Conservation (phyloP, 2,113 vertebrate genomes). For the Carettochelys insculpta region DNA sequence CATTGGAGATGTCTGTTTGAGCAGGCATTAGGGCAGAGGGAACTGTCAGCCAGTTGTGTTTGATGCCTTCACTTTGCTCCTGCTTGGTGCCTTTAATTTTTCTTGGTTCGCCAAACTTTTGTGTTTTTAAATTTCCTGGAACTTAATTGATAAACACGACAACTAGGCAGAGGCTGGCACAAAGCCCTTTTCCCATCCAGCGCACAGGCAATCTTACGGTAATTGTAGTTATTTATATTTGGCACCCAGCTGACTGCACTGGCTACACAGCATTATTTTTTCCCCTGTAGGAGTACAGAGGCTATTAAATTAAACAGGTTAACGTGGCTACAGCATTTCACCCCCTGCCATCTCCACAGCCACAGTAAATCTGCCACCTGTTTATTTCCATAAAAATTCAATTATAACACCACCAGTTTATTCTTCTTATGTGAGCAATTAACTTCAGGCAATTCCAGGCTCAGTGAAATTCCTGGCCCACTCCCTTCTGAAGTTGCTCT, state of each 20-base stretch:
- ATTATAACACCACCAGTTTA: slow-evolving; percentile 75
- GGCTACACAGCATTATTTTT: slow-evolving; percentile 43
- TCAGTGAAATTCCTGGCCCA: slow-evolving; percentile 1
- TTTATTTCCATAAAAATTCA: slow-evolving; percentile 88
- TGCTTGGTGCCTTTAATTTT: slow-evolving; percentile 28
- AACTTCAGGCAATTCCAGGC: slow-evolving; percentile 66
- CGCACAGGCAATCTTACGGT: slow-evolving; percentile 53
- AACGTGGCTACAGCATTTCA: slow-evolving; percentile 73
- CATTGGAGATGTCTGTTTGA: neutral
- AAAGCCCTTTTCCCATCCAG: slow-evolving; percentile 51
- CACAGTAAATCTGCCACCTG: slow-evolving; percentile 82
- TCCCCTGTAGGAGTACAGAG: slow-evolving; percentile 33
- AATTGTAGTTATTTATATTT: slow-evolving; percentile 79
- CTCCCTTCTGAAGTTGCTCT: slow-evolving; percentile 19
- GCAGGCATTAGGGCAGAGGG: neutral
- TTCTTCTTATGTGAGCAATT: slow-evolving; percentile 76
- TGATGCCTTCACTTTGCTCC: neutral
- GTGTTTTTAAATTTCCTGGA: slow-evolving; percentile 49
- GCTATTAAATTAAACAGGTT: slow-evolving; percentile 81
- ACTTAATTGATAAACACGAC: slow-evolving; percentile 75
- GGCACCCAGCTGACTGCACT: slow-evolving; percentile 73
- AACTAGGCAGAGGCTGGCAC: slow-evolving; percentile 59
- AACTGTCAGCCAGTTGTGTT: neutral
- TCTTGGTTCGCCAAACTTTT: slow-evolving; percentile 33
- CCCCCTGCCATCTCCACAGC: slow-evolving; percentile 70